Evolutionary conservation across 2,797 vertebrate species (phyloP), one percentile per base, ranked within the genome.

Genomic region (Gymnopithys bicolor): DNA sequence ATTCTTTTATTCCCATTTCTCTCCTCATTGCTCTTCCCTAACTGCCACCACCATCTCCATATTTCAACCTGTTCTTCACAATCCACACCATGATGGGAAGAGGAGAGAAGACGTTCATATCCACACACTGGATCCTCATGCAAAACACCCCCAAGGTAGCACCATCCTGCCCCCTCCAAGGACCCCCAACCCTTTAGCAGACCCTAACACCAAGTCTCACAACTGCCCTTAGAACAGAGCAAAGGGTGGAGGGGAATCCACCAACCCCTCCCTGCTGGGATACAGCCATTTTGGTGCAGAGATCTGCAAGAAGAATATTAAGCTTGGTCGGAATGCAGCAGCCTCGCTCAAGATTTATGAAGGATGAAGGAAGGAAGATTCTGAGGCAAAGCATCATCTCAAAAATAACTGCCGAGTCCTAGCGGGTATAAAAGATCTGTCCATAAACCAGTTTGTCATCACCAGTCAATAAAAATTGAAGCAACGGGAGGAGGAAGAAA

Each of bases 261-360:
- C 59, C 53, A 23, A 8, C 66, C 35, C 66, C 87, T 62, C 81
- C 84, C 55, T 69, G 62, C 92, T 78, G 51, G 10, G 79, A 41
- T 62, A 37, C 87, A 93, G 89, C 95, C 96, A 96, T 93, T 96
- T 97, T 96, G 94, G 95, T 96, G 96, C 96, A 96, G 96, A 96
- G 96, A 96, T 95, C 96, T 95, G 96, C 96, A 96, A 94, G 93
- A 96, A 84, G 96, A 96, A 96, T 96, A 96, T 96, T 96, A 96
- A 96, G 94, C 96, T 96, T 74, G 96, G 95, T 91, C 90, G 88
- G 96, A 96, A 96, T 96, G 96, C 96, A 96, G 96, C 96, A 96
- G 93, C 73, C 91, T 96, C 48, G 39, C 95, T 91, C 93, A 94
- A 96, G 96, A 96, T 96, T 96, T 96, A 96, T 96, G 96, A 96